Evolutionary conservation across 92 coral and sea anemone species (phyloP).

Genomic region (Siderastrea radians): DNA sequence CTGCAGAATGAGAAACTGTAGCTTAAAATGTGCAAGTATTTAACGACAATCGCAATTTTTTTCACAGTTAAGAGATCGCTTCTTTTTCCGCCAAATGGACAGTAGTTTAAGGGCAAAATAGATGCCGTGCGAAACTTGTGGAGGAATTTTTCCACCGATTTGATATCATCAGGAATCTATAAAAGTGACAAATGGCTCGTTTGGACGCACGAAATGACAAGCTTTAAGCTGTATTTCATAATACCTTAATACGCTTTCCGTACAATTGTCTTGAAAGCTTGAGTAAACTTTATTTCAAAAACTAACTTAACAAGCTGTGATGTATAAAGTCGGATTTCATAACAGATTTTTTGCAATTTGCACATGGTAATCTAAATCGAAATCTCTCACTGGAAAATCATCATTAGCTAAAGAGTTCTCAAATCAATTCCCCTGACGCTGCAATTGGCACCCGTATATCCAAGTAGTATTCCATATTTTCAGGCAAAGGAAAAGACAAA

Average conservation of each 20-base stretch:
- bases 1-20: background rate
- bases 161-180: background rate
- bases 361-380: background rate
- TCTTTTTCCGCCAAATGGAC: too few relatives aligned
- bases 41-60: too few relatives aligned
- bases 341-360: constrained; percentile 13
- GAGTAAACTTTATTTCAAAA: background rate
- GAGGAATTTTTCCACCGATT: background rate
- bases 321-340: background rate
- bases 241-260: background rate
- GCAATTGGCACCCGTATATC: background rate
- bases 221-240: background rate
- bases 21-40: too few relatives aligned
- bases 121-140: background rate
- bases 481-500: too few relatives aligned
- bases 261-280: background rate
- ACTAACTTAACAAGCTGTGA: constrained; percentile 11
- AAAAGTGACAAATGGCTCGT: background rate
- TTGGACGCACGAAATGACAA: background rate
- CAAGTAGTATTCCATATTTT: background rate
- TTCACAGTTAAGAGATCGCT: background rate
- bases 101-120: too few relatives aligned
- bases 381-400: background rate
- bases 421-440: background rate
- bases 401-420: background rate